Conservation (phyloP, 1,140 invertebrate genomes). For the Medauroidea extradentata region DNA sequence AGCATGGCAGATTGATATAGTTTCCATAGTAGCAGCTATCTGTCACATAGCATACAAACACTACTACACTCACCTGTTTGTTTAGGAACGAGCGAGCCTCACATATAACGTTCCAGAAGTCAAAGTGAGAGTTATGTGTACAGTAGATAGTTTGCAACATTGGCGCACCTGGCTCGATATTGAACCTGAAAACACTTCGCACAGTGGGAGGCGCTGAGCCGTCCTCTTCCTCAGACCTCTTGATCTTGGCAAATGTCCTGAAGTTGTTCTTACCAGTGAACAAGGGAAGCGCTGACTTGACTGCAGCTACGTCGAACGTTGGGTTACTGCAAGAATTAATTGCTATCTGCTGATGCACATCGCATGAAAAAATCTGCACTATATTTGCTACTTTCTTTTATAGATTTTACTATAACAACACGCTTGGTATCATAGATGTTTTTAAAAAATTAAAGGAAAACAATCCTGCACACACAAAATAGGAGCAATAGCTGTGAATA, state of each 20-base stretch:
- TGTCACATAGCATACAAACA: neutral
- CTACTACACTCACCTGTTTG: conserved; percentile 64
- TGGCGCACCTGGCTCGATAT: conserved; percentile 30
- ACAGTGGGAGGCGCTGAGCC: conserved; percentile 34
- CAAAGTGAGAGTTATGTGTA: conserved; percentile 45
- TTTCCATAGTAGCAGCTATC: no score
- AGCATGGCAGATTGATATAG: no score
- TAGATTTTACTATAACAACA: no score
- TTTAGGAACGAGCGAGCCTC: conserved; percentile 63
- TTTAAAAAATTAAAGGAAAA: no score
- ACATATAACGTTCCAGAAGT: conserved; percentile 61
- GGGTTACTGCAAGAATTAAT: conserved; percentile 43
- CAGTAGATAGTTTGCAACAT: conserved; percentile 33
- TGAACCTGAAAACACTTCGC: conserved; percentile 18
- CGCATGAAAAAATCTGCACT: no score
- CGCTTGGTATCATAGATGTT: no score
- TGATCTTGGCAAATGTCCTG: conserved; percentile 55
- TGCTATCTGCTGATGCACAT: no score
- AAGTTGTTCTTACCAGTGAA: conserved; percentile 64
- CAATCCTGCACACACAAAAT: no score
- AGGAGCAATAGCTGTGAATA: no score
- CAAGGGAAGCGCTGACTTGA: conserved; percentile 50
- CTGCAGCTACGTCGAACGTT: conserved; percentile 54
- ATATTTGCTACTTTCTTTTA: no score
- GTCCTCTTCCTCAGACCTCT: conserved; percentile 34